phyloP scores from a whole-genome alignment of 2,888 invertebrate genomes.

The Andrena chrysosceles region DNA sequence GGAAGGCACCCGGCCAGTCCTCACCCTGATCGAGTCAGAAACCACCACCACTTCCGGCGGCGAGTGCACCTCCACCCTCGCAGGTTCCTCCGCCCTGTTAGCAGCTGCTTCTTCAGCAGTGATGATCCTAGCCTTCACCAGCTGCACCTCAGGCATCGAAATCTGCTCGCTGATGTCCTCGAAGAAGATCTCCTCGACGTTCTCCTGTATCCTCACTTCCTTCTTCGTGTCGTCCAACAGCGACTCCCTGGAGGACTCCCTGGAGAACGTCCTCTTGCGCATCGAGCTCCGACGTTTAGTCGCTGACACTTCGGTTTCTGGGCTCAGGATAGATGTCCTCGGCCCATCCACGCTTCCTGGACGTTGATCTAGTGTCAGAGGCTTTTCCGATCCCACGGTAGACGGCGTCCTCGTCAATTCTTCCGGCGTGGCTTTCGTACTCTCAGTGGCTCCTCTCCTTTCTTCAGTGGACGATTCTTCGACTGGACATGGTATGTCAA shows the following conservation, averaged over 20 bases:
- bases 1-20: slow-evolving; percentile 42
- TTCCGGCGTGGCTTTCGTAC: background rate
- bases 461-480: slow-evolving; percentile 7
- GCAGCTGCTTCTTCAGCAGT: slow-evolving; percentile 82
- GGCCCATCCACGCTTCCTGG: background rate
- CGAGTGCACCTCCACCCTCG: slow-evolving; percentile 68
- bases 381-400: slow-evolving; percentile 1
- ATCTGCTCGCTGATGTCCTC: slow-evolving; percentile 68
- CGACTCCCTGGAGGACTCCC: slow-evolving; percentile 71
- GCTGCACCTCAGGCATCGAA: slow-evolving; percentile 70
- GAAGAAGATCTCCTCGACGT: slow-evolving; percentile 71
- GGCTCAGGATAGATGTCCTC: background rate
- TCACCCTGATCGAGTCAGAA: slow-evolving; percentile 37
- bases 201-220: slow-evolving; percentile 75
- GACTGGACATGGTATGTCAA: background rate
- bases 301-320: slow-evolving; percentile 18
- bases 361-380: background rate
- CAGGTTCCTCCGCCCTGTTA: slow-evolving; percentile 80
- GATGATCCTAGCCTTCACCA: slow-evolving; percentile 78
- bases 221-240: slow-evolving; percentile 69
- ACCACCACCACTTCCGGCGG: slow-evolving; percentile 81
- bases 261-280: slow-evolving; percentile 61
- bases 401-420: slow-evolving; percentile 24
- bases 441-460: background rate
- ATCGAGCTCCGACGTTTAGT: slow-evolving; percentile 67